Percentiles rank a stretch among this genome's conserved stretches.
phyloP scores from a whole-genome alignment of 2,888 invertebrate species.

The Pollenia amentaria region DNA sequence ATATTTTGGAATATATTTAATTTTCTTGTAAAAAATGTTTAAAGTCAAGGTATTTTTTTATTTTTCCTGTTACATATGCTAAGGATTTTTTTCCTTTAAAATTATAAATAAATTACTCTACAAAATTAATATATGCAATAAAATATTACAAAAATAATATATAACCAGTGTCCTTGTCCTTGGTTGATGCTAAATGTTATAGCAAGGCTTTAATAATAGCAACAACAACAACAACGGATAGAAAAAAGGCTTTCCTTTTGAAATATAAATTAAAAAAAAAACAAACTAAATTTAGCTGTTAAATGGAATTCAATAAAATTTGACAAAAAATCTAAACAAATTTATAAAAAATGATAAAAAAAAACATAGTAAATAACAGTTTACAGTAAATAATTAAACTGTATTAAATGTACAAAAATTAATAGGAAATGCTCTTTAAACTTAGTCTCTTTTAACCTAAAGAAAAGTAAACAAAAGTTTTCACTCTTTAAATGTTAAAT shows the following conservation, averaged over 20 bases:
- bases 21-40: constrained; percentile 12
- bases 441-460: neutral
- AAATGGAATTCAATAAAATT: constrained; percentile 33
- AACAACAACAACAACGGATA: constrained; percentile 66
- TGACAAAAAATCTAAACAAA: neutral
- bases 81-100: neutral
- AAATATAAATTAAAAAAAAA: constrained; percentile 18
- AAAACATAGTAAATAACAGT: neutral
- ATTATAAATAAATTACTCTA: constrained; percentile 10
- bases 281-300: constrained; percentile 33
- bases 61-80: neutral
- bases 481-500: constrained; percentile 49
- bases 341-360: neutral
- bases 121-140: constrained; percentile 5
- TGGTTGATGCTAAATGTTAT: constrained; percentile 72
- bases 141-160: constrained; percentile 14
- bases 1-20: neutral
- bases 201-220: constrained; percentile 60
- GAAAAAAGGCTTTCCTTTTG: constrained; percentile 71
- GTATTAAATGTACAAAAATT: neutral
- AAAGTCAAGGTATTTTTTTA: constrained; percentile 10
- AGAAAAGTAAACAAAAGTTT: neutral
- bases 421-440: neutral
- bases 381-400: constrained; percentile 15
- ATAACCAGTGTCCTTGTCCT: constrained; percentile 68